A percentile compares a stretch with the other conserved stretches of the same genome.
These are phyloP conservation scores for Bradypodion ventrale DNA, from an alignment of 2,797 vertebrate genomes.

Conservation along the genomic window DNA sequence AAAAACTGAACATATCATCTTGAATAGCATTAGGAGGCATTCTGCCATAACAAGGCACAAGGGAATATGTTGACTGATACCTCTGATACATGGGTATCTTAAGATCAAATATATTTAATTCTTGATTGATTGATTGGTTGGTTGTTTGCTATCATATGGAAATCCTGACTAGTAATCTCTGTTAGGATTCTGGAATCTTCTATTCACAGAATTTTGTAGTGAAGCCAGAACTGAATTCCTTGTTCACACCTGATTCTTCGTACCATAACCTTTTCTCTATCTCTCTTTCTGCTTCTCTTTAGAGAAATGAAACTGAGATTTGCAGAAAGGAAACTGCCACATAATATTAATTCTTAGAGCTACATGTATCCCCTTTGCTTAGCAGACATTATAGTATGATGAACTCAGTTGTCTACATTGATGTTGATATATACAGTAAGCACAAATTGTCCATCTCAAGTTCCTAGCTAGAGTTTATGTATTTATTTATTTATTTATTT, in stretches of 20 bases:
- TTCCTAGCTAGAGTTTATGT: too few relatives aligned
- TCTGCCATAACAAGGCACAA: not conserved
- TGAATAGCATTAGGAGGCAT: not conserved
- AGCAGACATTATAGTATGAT: too few relatives aligned
- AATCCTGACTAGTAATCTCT: not conserved
- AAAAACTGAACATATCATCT: rapidly evolving
- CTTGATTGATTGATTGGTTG: not conserved
- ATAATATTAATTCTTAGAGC: slow-evolving; percentile 45
- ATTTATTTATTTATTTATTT: too few relatives aligned
- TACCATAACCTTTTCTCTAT: not conserved
- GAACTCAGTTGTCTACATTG: too few relatives aligned
- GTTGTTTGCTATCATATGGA: not conserved
- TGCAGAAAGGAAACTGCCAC: slow-evolving; percentile 36
- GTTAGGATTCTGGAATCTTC: not conserved
- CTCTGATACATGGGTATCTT: not conserved
- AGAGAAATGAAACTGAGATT: slow-evolving; percentile 55
- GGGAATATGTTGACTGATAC: not conserved
- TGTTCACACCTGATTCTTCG: not conserved
- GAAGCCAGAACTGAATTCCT: not conserved
- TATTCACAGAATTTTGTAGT: not conserved
- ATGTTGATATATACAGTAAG: too few relatives aligned
- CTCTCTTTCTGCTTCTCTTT: not conserved
- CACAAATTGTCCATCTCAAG: too few relatives aligned
- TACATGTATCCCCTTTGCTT: slow-evolving; percentile 41
- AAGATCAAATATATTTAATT: not conserved